These are phyloP conservation scores for Conistra vaccinii DNA, from an alignment of 2,888 invertebrate genomes.

Conservation along the genomic window DNA sequence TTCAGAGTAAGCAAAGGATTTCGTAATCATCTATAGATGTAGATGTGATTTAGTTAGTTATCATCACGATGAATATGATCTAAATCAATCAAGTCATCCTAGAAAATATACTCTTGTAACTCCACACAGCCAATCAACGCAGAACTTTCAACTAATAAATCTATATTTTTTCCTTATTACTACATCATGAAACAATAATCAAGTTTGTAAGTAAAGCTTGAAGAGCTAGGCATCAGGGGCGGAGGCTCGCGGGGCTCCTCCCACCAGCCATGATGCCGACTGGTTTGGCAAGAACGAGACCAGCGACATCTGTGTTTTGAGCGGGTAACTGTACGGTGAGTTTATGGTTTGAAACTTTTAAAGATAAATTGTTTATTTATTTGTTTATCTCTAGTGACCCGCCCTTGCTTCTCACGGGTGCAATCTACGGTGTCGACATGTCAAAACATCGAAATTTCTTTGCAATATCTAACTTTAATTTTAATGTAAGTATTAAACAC, in stretches of 20 bases:
- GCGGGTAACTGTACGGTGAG: constrained; percentile 15
- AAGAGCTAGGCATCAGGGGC: constrained; percentile 58
- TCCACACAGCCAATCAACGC: background rate
- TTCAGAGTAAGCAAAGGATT: background rate
- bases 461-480: background rate
- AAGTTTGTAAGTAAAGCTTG: constrained; percentile 53
- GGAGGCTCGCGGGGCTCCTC: constrained; percentile 59
- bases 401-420: background rate
- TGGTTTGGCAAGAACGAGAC: constrained; percentile 56
- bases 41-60: background rate
- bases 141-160: constrained; percentile 10
- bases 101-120: background rate
- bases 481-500: background rate
- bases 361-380: background rate
- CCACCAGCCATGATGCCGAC: constrained; percentile 63
- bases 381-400: background rate
- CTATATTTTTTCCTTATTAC: constrained; percentile 17
- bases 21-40: background rate
- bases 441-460: background rate
- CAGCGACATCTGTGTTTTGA: constrained; percentile 60
- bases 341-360: constrained; percentile 19
- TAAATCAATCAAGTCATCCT: background rate
- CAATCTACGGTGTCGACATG: background rate
- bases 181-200: constrained; percentile 42
- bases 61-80: no score